phyloP scores from a whole-genome alignment of 2,797 vertebrate species.

The Sebastes cheni region DNA sequence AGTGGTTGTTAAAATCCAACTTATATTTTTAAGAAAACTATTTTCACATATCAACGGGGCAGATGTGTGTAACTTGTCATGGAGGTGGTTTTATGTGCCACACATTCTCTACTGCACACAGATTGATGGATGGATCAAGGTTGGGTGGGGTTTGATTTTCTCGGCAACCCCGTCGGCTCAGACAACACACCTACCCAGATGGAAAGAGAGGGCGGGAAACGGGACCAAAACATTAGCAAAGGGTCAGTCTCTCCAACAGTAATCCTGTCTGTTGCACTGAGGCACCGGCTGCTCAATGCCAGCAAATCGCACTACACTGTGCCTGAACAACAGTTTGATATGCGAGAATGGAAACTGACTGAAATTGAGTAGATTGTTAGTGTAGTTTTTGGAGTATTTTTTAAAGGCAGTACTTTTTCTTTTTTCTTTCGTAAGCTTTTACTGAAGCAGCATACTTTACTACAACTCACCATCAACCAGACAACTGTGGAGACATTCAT shows the following conservation, averaged over 20 bases:
- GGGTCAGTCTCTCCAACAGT: background rate
- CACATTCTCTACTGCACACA: background rate
- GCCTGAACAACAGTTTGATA: background rate
- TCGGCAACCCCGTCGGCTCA: background rate
- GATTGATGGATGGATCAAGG: background rate
- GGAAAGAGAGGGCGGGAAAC: conserved; percentile 1
- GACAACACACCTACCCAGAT: conserved; percentile 11
- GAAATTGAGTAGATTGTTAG: background rate
- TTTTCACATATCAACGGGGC: background rate
- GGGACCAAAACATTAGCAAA: conserved; percentile 9
- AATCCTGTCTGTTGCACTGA: conserved; percentile 11
- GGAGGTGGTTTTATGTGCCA: background rate
- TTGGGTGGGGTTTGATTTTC: conserved; percentile 2
- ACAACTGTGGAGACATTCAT: background rate
- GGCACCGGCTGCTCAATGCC: background rate
- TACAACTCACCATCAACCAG: background rate
- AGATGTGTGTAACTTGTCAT: background rate
- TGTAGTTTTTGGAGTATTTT: background rate
- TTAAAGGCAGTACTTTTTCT: background rate
- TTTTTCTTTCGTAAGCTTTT: background rate
- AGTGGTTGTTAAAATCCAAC: background rate
- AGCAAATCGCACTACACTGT: background rate
- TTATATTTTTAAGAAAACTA: background rate
- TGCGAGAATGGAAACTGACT: background rate
- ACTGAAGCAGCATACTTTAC: background rate